Percentiles rank a stretch among this genome's conserved stretches.
Evolutionary conservation across 1,140 invertebrate species (phyloP).

Genomic region (Globodera ellingtonae): DNA sequence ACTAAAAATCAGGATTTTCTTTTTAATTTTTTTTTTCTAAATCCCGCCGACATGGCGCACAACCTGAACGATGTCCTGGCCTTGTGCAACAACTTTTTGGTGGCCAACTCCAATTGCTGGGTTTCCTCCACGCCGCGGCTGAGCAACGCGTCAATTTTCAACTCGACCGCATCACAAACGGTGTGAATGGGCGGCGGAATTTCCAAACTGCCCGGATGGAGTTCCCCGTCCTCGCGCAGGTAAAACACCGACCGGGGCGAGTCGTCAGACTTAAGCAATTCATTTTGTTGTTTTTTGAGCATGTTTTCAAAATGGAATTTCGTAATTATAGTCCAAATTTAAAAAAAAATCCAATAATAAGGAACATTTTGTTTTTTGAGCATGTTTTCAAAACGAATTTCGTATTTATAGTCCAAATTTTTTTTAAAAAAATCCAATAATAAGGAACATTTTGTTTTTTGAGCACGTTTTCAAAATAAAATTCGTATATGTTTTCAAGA

Average conservation of each 20-base stretch:
- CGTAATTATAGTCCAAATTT: too few relatives aligned
- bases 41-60: background rate
- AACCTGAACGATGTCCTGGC: constrained; percentile 36
- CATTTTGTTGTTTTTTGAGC: constrained; percentile 9
- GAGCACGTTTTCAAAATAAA: background rate
- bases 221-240: constrained; percentile 34
- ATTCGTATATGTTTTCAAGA: too few relatives aligned
- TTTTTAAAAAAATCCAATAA: too few relatives aligned
- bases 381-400: background rate
- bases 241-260: constrained; percentile 38
- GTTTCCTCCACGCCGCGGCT: constrained; percentile 23
- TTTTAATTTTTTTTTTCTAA: too few relatives aligned
- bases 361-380: background rate
- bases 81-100: constrained; percentile 37
- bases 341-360: too few relatives aligned
- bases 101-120: constrained; percentile 29
- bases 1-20: too few relatives aligned
- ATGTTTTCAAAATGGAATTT: background rate
- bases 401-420: too few relatives aligned
- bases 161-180: constrained; percentile 12
- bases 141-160: constrained; percentile 1
- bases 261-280: background rate
- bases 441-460: background rate
- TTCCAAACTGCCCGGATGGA: constrained; percentile 34
- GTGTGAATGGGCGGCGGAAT: constrained; percentile 34